These are phyloP conservation scores for Drosophila kurseongensis DNA, from an alignment of 1,140 invertebrate genomes.

Conservation along the genomic window DNA sequence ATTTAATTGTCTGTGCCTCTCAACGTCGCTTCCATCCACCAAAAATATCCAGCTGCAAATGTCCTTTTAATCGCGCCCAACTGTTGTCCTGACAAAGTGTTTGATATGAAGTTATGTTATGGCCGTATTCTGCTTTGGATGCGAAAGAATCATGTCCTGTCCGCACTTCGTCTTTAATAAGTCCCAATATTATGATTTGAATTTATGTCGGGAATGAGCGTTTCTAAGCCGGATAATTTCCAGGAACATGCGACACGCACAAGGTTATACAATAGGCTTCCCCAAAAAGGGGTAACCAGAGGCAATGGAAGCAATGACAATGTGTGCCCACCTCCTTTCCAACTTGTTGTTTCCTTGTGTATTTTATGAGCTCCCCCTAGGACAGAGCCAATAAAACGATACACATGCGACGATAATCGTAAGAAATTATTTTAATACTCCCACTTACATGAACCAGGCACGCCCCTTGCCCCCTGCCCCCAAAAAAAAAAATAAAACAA, in stretches of 20 bases:
- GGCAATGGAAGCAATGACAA: neutral
- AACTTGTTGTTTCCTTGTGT: slow-evolving; percentile 17
- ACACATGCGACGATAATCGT: slow-evolving; percentile 67
- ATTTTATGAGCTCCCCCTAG: slow-evolving; percentile 19
- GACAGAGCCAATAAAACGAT: slow-evolving; percentile 67
- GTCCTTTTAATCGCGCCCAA: slow-evolving; percentile 66
- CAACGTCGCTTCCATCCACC: slow-evolving; percentile 11
- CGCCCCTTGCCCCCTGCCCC: too few relatives aligned
- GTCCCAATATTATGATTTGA: slow-evolving; percentile 39
- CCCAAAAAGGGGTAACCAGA: slow-evolving; percentile 8
- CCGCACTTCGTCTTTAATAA: slow-evolving; percentile 14
- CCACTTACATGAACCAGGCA: slow-evolving; percentile 4
- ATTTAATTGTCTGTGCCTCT: slow-evolving; percentile 58
- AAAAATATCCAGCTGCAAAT: slow-evolving; percentile 29
- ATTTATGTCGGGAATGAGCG: neutral
- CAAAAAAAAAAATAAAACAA: neutral
- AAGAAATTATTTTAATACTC: slow-evolving; percentile 72
- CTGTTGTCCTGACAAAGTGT: slow-evolving; percentile 39
- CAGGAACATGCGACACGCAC: neutral
- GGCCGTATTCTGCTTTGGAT: slow-evolving; percentile 17
- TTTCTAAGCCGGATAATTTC: neutral
- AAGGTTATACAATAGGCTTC: neutral
- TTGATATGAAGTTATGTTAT: slow-evolving; percentile 75
- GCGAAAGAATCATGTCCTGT: slow-evolving; percentile 3
- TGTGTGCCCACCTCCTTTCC: slow-evolving; percentile 3